Evolutionary conservation across 2,113 vertebrate genomes (phyloP).

Genomic region (Cebidichthys violaceus): DNA sequence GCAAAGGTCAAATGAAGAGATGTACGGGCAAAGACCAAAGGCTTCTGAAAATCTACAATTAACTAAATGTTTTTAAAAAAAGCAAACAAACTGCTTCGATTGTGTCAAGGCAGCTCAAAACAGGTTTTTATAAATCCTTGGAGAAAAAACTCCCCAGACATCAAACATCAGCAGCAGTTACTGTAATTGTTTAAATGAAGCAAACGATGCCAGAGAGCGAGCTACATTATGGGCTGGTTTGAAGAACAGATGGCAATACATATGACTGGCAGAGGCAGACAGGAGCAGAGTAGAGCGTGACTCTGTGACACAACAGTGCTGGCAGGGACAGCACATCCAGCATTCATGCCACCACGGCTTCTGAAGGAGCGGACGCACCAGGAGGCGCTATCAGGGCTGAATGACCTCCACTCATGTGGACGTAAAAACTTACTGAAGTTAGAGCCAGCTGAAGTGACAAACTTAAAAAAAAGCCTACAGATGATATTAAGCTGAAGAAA

Average conservation of each 20-base stretch:
- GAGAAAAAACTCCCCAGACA: slow-evolving; percentile 2
- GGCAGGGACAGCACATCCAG: slow-evolving; percentile 26
- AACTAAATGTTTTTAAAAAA: neutral
- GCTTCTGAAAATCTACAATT: slow-evolving; percentile 4
- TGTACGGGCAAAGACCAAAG: neutral
- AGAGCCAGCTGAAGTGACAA: neutral
- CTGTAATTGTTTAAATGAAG: slow-evolving; percentile 32
- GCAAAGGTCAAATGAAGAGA: slow-evolving; percentile 4
- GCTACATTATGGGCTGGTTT: slow-evolving; percentile 43
- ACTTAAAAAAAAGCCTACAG: neutral
- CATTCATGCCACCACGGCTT: neutral
- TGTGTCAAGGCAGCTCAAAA: neutral
- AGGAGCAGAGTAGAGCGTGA: slow-evolving; percentile 34
- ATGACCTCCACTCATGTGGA: neutral
- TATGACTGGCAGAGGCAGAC: slow-evolving; percentile 66
- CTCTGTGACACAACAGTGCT: slow-evolving; percentile 17
- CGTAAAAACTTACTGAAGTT: neutral
- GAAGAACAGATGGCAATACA: slow-evolving; percentile 68
- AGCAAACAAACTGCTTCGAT: neutral
- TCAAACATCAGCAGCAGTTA: slow-evolving; percentile 29
- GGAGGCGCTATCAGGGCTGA: neutral
- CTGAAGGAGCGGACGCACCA: neutral
- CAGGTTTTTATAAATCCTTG: neutral
- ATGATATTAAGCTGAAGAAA: neutral
- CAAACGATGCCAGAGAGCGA: slow-evolving; percentile 11